Conservation (phyloP, 2,113 vertebrate genomes). For the Oryzias celebensis region DNA sequence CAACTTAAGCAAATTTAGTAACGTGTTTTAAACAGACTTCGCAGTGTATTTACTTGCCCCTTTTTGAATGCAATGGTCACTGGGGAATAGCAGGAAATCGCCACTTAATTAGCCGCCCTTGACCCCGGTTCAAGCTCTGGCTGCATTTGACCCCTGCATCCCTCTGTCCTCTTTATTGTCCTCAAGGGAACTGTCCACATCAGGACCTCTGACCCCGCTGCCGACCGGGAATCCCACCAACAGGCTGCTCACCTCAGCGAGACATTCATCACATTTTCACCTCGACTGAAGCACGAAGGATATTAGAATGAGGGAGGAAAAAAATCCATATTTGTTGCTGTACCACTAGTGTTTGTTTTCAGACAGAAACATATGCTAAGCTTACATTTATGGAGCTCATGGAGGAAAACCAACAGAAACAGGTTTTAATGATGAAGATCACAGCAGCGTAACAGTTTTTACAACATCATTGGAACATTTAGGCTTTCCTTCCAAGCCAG, state of each 20-base stretch:
- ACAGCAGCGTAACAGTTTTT: conserved; percentile 41
- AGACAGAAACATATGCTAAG: conserved; percentile 10
- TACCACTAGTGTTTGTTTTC: conserved; percentile 22
- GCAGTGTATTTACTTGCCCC: conserved; percentile 20
- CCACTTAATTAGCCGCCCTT: conserved; percentile 74
- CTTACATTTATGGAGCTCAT: conserved; percentile 17
- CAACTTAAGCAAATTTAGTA: conserved; percentile 29
- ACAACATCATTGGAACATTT: conserved; percentile 42
- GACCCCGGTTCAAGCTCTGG: conserved; percentile 46
- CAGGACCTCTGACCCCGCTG: conserved; percentile 52
- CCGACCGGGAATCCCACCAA: conserved; percentile 53
- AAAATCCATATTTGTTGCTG: not conserved
- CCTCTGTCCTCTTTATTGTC: conserved; percentile 63
- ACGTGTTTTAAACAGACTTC: conserved; percentile 25
- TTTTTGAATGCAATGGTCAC: conserved; percentile 45
- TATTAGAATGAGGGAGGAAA: not conserved
- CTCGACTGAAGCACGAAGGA: not conserved
- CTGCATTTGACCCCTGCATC: conserved; percentile 53
- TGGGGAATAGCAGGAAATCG: conserved; percentile 68
- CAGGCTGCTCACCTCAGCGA: conserved; percentile 40
- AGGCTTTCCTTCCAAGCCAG: conserved; percentile 35
- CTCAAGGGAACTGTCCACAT: conserved; percentile 69
- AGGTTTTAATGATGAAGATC: conserved; percentile 51
- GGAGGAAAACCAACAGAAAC: conserved; percentile 23
- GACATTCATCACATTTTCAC: conserved; percentile 48